Percentiles rank a stretch among this genome's conserved stretches.
Conservation (phyloP, 2,113 vertebrate species). For the Odocoileus virginianus region DNA sequence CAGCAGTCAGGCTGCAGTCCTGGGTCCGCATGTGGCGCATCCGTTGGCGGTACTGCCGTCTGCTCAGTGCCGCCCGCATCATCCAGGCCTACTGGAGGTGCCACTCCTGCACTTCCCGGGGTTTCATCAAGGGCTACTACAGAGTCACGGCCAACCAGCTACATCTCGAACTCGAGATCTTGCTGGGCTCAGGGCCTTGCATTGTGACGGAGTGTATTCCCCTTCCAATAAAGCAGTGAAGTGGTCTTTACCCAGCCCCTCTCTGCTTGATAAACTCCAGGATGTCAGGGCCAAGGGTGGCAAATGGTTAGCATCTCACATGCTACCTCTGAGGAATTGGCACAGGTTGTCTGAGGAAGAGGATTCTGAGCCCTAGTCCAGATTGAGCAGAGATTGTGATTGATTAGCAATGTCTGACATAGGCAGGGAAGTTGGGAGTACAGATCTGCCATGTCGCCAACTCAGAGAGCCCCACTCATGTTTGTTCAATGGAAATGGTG, state of each 20-base stretch:
- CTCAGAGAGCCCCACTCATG: not conserved
- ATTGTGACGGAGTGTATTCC: slow-evolving; percentile 52
- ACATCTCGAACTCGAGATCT: slow-evolving; percentile 47
- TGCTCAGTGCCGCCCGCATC: not conserved
- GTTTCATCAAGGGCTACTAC: slow-evolving; percentile 59
- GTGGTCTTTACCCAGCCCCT: not conserved
- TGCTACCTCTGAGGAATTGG: not conserved
- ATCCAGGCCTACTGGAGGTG: slow-evolving; percentile 66
- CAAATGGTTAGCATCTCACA: not conserved
- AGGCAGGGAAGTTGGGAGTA: too few relatives aligned
- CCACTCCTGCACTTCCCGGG: not conserved
- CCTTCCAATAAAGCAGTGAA: slow-evolving; percentile 61
- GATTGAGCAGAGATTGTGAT: not conserved
- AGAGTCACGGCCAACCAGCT: slow-evolving; percentile 39
- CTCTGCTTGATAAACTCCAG: not conserved
- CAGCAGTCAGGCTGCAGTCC: slow-evolving; percentile 47
- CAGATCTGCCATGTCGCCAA: not conserved
- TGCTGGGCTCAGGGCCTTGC: slow-evolving; percentile 51
- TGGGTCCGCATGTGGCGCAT: slow-evolving; percentile 48
- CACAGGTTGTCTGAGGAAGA: not conserved
- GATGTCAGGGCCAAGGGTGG: not conserved
- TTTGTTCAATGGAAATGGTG: not conserved
- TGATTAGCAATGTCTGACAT: not conserved
- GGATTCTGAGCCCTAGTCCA: not conserved
- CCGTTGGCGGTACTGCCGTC: not conserved